phyloP scores from a whole-genome alignment of 2,888 invertebrate genomes.

The Meloe dianella region DNA sequence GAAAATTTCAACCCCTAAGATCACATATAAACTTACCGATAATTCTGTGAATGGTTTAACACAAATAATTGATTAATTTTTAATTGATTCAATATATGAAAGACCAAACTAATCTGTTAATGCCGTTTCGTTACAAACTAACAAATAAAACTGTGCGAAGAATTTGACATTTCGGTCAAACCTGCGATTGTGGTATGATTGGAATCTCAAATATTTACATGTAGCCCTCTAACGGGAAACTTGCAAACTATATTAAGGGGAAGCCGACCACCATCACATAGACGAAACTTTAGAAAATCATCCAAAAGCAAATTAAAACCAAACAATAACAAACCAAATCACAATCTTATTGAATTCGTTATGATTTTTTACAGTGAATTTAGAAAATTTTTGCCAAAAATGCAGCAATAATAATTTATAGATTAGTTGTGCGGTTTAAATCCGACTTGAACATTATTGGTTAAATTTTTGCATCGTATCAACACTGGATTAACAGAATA shows the following conservation, averaged over 20 bases:
- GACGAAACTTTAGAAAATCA: not conserved
- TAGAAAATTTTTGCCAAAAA: not conserved
- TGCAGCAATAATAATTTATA: not conserved
- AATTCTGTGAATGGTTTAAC: not conserved
- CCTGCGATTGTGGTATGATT: constrained; percentile 70
- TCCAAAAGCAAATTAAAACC: not conserved
- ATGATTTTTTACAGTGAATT: too few relatives aligned
- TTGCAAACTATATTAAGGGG: constrained; percentile 53
- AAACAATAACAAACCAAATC: not conserved
- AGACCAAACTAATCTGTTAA: not conserved
- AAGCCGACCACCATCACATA: constrained; percentile 16
- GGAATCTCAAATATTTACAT: constrained; percentile 74
- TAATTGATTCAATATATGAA: not conserved
- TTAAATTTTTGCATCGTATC: constrained; percentile 46
- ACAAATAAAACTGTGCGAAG: constrained; percentile 59
- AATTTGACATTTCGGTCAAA: constrained; percentile 77
- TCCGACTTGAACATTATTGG: constrained; percentile 41
- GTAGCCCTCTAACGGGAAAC: constrained; percentile 66
- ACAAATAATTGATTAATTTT: not conserved
- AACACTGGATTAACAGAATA: constrained; percentile 44
- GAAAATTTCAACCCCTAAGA: constrained; percentile 16
- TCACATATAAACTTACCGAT: constrained; percentile 39
- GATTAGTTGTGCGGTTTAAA: constrained; percentile 31
- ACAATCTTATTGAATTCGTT: too few relatives aligned
- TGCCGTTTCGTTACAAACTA: constrained; percentile 47